These are phyloP conservation scores for Drepana arcuata DNA, from an alignment of 1,140 invertebrate genomes.

Conservation along the genomic window DNA sequence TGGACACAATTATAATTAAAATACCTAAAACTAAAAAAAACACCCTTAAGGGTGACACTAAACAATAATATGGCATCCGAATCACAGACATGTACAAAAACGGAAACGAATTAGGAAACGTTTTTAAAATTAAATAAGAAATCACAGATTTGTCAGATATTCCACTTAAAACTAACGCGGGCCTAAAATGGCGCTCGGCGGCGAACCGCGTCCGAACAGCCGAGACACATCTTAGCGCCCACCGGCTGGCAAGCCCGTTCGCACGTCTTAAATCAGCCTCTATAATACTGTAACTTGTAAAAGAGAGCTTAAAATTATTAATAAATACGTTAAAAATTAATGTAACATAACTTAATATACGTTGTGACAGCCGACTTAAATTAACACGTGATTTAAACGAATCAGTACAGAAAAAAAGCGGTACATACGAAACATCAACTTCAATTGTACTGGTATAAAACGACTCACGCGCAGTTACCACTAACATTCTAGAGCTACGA, in stretches of 20 bases:
- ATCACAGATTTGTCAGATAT: constrained; percentile 56
- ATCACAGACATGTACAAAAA: constrained; percentile 63
- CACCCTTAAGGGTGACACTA: constrained; percentile 40
- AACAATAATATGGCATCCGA: constrained; percentile 49
- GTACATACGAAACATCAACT: constrained; percentile 28
- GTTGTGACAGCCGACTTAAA: constrained; percentile 18
- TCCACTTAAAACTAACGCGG: constrained; percentile 44
- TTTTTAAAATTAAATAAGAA: constrained; percentile 51
- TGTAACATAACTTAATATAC: constrained; percentile 22
- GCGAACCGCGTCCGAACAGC: neutral
- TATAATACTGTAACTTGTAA: constrained; percentile 46
- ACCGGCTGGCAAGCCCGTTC: too few species aligned
- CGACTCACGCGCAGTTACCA: constrained; percentile 35
- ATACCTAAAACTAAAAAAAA: constrained; percentile 40
- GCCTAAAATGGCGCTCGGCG: constrained; percentile 16
- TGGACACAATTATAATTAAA: constrained; percentile 14
- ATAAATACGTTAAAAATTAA: constrained; percentile 46
- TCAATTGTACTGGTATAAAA: constrained; percentile 7
- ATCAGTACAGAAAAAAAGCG: constrained; percentile 60
- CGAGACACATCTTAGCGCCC: constrained; percentile 16
- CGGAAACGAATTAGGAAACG: constrained; percentile 50
- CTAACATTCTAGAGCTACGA: constrained; percentile 36
- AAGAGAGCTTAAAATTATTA: constrained; percentile 34
- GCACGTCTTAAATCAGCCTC: too few species aligned
- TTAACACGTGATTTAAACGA: constrained; percentile 32